phyloP scores from a whole-genome alignment of 2,797 vertebrate species.

The Rhabdophis nuchalis region DNA sequence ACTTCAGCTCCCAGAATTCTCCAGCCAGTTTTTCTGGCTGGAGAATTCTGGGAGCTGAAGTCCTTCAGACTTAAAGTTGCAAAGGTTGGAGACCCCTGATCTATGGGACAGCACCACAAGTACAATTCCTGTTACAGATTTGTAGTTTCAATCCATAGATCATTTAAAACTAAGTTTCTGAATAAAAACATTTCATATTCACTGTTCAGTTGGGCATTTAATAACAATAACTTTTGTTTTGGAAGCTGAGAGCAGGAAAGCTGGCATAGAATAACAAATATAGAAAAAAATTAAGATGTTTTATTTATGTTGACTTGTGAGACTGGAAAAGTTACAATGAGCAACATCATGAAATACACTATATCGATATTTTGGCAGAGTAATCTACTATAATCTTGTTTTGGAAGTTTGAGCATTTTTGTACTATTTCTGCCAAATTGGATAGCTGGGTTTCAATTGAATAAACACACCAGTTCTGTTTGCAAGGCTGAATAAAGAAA shows the following conservation, averaged over 20 bases:
- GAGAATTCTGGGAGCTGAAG: no score
- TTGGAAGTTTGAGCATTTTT: not conserved
- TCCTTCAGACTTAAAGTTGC: no score
- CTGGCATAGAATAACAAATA: not conserved
- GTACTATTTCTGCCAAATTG: not conserved
- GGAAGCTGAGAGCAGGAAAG: not conserved
- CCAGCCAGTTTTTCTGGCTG: no score
- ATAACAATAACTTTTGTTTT: not conserved
- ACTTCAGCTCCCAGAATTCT: no score
- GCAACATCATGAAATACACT: not conserved
- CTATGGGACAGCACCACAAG: not conserved
- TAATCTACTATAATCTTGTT: not conserved
- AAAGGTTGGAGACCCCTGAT: no score
- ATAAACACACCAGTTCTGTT: constrained; percentile 14
- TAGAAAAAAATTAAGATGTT: not conserved
- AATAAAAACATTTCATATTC: not conserved
- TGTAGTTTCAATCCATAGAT: not conserved
- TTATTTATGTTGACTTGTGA: not conserved
- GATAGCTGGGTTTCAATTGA: constrained; percentile 20
- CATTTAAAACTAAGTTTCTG: not conserved
- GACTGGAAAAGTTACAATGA: not conserved
- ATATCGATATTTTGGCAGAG: not conserved
- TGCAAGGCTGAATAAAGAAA: constrained; percentile 2
- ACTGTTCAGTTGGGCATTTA: not conserved
- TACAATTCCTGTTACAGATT: not conserved